Evolutionary conservation across 2,797 vertebrate genomes (phyloP).

Genomic region (Botia kubotai): DNA sequence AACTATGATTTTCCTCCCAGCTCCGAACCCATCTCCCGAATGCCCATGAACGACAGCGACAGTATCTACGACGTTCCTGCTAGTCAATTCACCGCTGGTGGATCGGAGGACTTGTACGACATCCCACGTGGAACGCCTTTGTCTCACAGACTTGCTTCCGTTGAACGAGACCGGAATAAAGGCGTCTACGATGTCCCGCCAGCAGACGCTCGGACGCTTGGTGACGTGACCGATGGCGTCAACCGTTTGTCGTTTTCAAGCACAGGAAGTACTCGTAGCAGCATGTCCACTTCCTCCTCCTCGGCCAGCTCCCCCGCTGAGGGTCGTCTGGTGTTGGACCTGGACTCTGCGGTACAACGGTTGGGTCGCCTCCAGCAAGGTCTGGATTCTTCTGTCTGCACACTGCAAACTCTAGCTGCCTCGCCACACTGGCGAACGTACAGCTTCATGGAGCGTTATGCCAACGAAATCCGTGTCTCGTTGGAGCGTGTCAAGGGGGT

Average conservation of each 20-base stretch:
- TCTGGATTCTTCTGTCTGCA: conserved; percentile 79
- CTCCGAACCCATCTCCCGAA: conserved; percentile 57
- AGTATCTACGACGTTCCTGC: conserved; percentile 84
- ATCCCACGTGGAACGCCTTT: conserved; percentile 81
- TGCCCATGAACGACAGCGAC: conserved; percentile 66
- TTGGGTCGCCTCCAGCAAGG: conserved; percentile 83
- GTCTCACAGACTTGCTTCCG: conserved; percentile 56
- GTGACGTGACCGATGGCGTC: conserved; percentile 88
- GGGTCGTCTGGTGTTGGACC: conserved; percentile 82
- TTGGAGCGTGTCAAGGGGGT: conserved; percentile 85
- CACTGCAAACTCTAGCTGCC: conserved; percentile 78
- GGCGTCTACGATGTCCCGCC: conserved; percentile 89
- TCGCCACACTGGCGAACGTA: conserved; percentile 88
- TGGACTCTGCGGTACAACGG: conserved; percentile 87
- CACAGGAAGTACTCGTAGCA: conserved; percentile 91
- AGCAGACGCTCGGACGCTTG: conserved; percentile 72
- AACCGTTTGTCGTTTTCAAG: conserved; percentile 95
- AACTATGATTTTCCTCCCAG: conserved; percentile 75
- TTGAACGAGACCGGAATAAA: conserved; percentile 60
- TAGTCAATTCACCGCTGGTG: conserved; percentile 66
- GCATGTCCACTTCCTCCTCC: conserved; percentile 96
- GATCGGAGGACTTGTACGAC: conserved; percentile 88
- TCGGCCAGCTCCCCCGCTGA: conserved; percentile 82
- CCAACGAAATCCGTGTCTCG: conserved; percentile 82
- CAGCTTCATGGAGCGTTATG: conserved; percentile 86